These are phyloP conservation scores for Tenthredo mesomela DNA, from an alignment of 2,888 invertebrate species.

Conservation along the genomic window DNA sequence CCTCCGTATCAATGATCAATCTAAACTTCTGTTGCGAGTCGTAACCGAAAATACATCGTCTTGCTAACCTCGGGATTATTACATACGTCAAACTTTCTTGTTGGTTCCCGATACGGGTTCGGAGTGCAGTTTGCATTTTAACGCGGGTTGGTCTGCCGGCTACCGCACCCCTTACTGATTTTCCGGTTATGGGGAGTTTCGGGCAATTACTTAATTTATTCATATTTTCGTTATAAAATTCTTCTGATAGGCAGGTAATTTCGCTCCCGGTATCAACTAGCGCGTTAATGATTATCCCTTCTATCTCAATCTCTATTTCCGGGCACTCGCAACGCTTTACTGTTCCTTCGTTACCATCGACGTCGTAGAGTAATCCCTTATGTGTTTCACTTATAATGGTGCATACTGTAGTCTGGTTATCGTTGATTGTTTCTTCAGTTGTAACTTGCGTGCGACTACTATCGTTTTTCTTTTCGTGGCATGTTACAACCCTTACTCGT, in stretches of 20 bases:
- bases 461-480: background rate
- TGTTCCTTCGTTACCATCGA: background rate
- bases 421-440: background rate
- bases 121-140: background rate
- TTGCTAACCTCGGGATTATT: background rate
- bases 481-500: background rate
- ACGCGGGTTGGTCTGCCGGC: background rate
- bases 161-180: slow-evolving; percentile 33
- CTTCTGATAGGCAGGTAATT: slow-evolving; percentile 45
- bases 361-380: background rate
- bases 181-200: slow-evolving; percentile 21
- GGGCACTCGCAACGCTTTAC: slow-evolving; percentile 9
- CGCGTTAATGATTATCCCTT: background rate
- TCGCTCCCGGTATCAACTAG: slow-evolving; percentile 34
- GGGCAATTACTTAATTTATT: slow-evolving; percentile 13
- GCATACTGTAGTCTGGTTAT: background rate
- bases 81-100: background rate
- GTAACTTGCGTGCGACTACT: background rate
- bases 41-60: background rate
- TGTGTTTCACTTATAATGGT: background rate
- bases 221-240: background rate
- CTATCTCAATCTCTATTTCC: slow-evolving; percentile 12
- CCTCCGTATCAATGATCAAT: background rate
- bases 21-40: background rate
- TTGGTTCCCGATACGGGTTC: background rate